Conservation (phyloP, 1,140 invertebrate species). For the Ceratitis capitata region DNA sequence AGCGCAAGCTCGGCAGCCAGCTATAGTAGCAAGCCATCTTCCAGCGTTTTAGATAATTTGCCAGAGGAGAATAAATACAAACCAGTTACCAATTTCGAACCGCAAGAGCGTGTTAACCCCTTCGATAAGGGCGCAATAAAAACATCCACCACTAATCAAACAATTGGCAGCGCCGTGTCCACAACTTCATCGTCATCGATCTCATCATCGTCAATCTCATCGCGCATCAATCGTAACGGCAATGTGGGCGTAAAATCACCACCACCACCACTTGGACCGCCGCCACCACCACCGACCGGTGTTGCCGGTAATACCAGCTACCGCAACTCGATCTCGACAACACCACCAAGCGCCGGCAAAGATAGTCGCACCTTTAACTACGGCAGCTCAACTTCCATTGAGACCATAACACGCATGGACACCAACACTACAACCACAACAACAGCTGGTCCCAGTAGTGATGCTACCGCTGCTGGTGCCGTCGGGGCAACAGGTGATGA, state of each 20-base stretch:
- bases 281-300: slow-evolving; percentile 57
- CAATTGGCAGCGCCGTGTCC: slow-evolving; percentile 48
- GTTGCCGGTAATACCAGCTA: slow-evolving; percentile 32
- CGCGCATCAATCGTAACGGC: slow-evolving; percentile 58
- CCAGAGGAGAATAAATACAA: slow-evolving; percentile 58
- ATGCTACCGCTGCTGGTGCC: slow-evolving; percentile 14
- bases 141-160: slow-evolving; percentile 47
- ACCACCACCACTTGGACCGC: slow-evolving; percentile 58
- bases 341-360: slow-evolving; percentile 46
- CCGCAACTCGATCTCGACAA: slow-evolving; percentile 31
- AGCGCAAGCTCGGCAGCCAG: slow-evolving; percentile 45
- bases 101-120: slow-evolving; percentile 62
- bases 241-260: slow-evolving; percentile 58
- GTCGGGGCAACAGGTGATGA: slow-evolving; percentile 46
- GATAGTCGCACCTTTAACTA: slow-evolving; percentile 60
- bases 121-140: slow-evolving; percentile 57
- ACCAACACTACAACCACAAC: slow-evolving; percentile 50
- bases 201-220: slow-evolving; percentile 57
- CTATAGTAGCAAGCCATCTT: slow-evolving; percentile 48
- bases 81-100: slow-evolving; percentile 64
- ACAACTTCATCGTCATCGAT: slow-evolving; percentile 59
- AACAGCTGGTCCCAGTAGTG: background rate
- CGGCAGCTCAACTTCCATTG: slow-evolving; percentile 59
- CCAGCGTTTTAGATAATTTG: slow-evolving; percentile 60
- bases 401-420: slow-evolving; percentile 63